These are phyloP conservation scores for Phenganax subtilis DNA, from an alignment of 92 coral and sea anemone genomes.

Conservation along the genomic window DNA sequence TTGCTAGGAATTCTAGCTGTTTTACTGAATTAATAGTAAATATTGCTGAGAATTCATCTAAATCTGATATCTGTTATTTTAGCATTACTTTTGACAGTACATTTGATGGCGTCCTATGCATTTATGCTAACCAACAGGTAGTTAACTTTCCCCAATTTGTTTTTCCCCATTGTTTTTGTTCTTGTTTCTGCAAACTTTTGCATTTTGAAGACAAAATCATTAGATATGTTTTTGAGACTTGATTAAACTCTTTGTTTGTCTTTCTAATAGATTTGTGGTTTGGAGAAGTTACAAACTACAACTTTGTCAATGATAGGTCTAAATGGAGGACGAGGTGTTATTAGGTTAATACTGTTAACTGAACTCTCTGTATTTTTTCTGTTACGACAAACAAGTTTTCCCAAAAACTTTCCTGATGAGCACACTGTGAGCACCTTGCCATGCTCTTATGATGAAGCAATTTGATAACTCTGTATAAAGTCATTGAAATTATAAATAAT, in stretches of 20 bases:
- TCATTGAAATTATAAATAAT: background rate
- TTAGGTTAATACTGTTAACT: constrained; percentile 54
- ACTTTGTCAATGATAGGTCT: constrained; percentile 82
- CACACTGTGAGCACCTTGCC: too few relatives aligned
- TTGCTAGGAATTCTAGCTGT: too few relatives aligned
- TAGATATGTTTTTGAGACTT: background rate
- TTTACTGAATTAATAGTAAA: background rate
- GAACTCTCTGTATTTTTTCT: background rate
- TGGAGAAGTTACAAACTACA: constrained; percentile 53
- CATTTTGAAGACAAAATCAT: background rate
- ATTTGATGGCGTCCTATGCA: constrained; percentile 50
- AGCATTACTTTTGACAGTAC: constrained; percentile 33
- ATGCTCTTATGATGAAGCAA: too few relatives aligned
- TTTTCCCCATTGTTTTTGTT: too few relatives aligned
- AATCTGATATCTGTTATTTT: constrained; percentile 4
- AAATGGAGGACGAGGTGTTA: constrained; percentile 78
- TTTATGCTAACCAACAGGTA: constrained; percentile 82
- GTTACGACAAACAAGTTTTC: background rate
- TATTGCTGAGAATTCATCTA: background rate
- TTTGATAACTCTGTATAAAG: background rate
- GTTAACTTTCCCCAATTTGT: background rate
- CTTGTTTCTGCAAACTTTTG: background rate
- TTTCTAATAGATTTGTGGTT: constrained; percentile 62
- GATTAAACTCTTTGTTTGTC: background rate
- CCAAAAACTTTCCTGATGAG: too few relatives aligned